A percentile compares a stretch with the other conserved stretches of the same genome.
Evolutionary conservation across 2,888 invertebrate genomes (phyloP).

Genomic region (Zygaena filipendulae): DNA sequence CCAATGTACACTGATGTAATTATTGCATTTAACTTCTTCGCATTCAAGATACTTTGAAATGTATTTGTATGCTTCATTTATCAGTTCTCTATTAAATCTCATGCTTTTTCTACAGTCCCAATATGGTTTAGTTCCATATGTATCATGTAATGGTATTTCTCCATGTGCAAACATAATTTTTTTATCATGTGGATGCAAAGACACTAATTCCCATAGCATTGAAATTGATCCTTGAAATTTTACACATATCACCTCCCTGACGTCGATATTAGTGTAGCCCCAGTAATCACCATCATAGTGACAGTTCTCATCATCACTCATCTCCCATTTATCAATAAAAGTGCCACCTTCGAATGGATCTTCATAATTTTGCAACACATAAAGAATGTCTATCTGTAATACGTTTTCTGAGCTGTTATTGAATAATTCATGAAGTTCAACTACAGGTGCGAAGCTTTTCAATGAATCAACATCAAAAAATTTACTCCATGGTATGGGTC

Average conservation of each 20-base stretch:
- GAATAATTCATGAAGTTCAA: conserved; percentile 87
- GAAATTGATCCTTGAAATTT: conserved; percentile 84
- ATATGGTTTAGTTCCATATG: conserved; percentile 84
- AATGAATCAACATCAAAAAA: conserved; percentile 90
- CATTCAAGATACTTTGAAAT: conserved; percentile 34
- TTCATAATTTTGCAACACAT: conserved; percentile 85
- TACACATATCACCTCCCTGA: conserved; percentile 76
- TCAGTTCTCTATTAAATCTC: conserved; percentile 81
- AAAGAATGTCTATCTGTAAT: conserved; percentile 77
- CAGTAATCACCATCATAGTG: conserved; percentile 68
- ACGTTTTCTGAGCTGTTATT: conserved; percentile 16
- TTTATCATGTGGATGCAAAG: conserved; percentile 38
- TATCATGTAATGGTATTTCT: conserved; percentile 88
- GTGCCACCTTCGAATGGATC: conserved; percentile 84
- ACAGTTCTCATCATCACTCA: conserved; percentile 66
- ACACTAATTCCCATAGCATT: conserved; percentile 71
- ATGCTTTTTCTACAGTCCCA: conserved; percentile 93
- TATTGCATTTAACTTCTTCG: conserved; percentile 52
- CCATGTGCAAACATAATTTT: conserved; percentile 80
- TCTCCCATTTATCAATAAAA: conserved; percentile 86
- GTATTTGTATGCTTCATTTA: conserved; percentile 75
- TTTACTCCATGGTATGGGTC: conserved; percentile 78
- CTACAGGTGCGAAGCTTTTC: conserved; percentile 81
- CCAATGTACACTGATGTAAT: conserved; percentile 88
- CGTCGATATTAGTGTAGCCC: conserved; percentile 77